Evolutionary conservation across 2,797 vertebrate genomes (phyloP), one percentile per base, ranked within the genome.

Genomic region (Poecile montanus): DNA sequence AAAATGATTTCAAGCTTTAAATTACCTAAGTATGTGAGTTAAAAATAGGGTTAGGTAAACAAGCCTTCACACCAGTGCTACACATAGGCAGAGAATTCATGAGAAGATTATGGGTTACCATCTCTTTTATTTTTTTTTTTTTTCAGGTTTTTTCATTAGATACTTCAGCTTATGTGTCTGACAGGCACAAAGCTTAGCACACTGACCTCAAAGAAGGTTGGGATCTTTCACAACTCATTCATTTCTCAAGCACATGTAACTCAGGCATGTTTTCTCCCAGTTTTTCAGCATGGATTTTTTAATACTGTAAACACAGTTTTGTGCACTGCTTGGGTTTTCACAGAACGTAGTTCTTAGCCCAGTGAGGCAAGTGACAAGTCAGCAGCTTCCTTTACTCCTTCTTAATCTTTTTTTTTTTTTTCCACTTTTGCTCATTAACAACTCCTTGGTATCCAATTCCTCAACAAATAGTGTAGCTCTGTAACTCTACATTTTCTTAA

Each of bases 271-370:
- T 63, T 91, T 74, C 16, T 10, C 14, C 3, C 30, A 36, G 4
- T 29, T 86, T 34, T 61, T 86, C 32, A 38, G 9, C 1, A 0
- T 34, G 29, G 7, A 23, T 27, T 57, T 21, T 44, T 80, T 45
- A 57, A 45, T 57, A 13, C 38, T 57, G 25, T 0, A 2, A 50
- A 34, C 4, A 18, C 4, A 29, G 22, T 12, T 68, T 14, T 11
- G 27, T 56, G 15, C 1, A 9, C 8, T 68, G 2, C 23, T 32
- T 60, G 19, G 9, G 4, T 51, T 87, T 79, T 67, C 19, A 36
- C 9, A 61, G 21, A 42, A 10, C 1, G 2, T 16, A 36, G 9
- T 7, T 30, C 18, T 84, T 7, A 1, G 51, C 5, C 13, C 27
- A 16, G 16, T 10, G n/a, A 81, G 19, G 17, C 9, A 42, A 58